Conservation (phyloP, 1,140 invertebrate species). For the Saxidomus purpurata region DNA sequence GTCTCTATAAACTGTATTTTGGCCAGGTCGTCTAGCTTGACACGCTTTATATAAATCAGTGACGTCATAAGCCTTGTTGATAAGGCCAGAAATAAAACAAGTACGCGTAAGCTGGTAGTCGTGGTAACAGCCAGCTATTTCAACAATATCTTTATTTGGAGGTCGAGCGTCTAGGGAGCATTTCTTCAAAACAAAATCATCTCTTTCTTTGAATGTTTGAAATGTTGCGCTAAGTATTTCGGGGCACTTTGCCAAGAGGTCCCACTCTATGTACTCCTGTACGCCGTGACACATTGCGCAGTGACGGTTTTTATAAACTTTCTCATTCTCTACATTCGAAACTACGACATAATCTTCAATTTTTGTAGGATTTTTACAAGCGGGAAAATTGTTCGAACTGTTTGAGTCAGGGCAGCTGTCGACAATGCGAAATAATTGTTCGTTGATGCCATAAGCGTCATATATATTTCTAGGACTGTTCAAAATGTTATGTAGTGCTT, state of each 20-base stretch:
- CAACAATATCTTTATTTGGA: not conserved
- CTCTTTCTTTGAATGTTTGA: not conserved
- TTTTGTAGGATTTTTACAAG: not conserved
- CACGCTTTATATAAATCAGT: not conserved
- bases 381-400: not conserved
- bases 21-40: not conserved
- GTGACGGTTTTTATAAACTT: not conserved
- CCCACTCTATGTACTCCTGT: not conserved
- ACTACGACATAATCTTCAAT: not conserved
- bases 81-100: not conserved
- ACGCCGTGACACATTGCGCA: not conserved
- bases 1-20: not conserved
- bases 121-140: not conserved
- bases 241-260: not conserved
- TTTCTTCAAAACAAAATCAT: not conserved
- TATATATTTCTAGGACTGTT: not conserved
- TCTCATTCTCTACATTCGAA: not conserved
- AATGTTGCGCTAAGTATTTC: not conserved
- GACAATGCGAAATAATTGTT: not conserved
- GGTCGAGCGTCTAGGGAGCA: not conserved
- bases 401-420: not conserved
- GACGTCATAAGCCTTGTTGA: not conserved
- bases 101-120: not conserved
- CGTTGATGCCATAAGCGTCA: not conserved
- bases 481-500: not conserved